Evolutionary conservation across 2,888 invertebrate genomes (phyloP).

Genomic region (Diloba caeruleocephala): DNA sequence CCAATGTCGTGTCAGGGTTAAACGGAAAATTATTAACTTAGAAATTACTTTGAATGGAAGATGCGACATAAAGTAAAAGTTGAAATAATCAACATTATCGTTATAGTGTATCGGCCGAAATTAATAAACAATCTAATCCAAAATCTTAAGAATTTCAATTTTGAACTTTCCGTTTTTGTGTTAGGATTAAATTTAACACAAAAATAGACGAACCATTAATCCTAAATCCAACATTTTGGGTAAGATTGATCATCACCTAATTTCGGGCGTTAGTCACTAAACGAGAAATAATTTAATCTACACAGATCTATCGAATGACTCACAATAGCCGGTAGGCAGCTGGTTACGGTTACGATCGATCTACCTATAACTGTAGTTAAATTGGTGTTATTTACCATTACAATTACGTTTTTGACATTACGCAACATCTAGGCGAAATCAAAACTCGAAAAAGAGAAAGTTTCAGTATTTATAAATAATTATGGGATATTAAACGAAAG

Average conservation of each 20-base stretch:
- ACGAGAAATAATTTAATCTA: slow-evolving; percentile 41
- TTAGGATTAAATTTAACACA: no score
- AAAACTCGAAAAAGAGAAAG: slow-evolving; percentile 76
- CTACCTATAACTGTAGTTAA: slow-evolving; percentile 49
- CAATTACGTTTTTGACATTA: slow-evolving; percentile 56
- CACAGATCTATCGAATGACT: slow-evolving; percentile 48
- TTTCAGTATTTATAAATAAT: slow-evolving; percentile 69
- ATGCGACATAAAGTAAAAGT: no score
- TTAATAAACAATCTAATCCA: no score
- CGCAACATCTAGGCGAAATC: slow-evolving; percentile 56
- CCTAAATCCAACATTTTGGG: no score
- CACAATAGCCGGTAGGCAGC: slow-evolving; percentile 37
- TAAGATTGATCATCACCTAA: slow-evolving; percentile 26
- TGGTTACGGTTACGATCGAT: slow-evolving; percentile 48
- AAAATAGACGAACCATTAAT: no score
- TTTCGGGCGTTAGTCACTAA: slow-evolving; percentile 45
- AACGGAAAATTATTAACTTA: not conserved
- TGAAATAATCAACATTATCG: no score
- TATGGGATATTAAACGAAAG: slow-evolving; percentile 76
- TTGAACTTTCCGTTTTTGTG: no score
- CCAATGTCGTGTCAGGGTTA: not conserved
- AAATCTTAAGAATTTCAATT: no score
- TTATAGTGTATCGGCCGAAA: no score
- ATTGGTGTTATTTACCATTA: slow-evolving; percentile 48
- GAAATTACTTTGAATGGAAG: no score